A percentile compares a stretch with the other conserved stretches of the same genome.
These are phyloP conservation scores for Zaprionus bogoriensis DNA, from an alignment of 2,888 invertebrate species.

Conservation along the genomic window DNA sequence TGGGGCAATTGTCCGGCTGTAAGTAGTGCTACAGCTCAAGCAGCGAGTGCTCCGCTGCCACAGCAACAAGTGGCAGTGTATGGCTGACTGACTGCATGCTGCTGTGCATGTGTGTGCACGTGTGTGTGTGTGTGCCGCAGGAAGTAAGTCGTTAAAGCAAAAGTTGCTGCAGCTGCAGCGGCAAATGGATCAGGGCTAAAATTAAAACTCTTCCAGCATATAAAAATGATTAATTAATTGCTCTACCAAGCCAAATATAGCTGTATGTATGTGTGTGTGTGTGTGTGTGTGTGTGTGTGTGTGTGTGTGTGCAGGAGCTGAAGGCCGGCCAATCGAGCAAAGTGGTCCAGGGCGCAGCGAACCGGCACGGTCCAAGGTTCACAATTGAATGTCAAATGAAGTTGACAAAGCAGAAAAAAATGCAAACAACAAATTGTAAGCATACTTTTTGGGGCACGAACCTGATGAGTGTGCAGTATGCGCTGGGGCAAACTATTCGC, in stretches of 20 bases:
- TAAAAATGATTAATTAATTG: conserved; percentile 1
- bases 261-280: not conserved
- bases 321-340: no score
- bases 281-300: not conserved
- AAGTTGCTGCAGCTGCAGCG: not conserved
- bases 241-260: not conserved
- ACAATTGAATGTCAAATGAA: conserved; percentile 35
- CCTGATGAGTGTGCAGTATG: conserved; percentile 17
- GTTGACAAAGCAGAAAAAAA: conserved; percentile 21
- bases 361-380: conserved; percentile 34
- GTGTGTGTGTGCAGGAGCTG: not conserved
- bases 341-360: not conserved
- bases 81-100: no score
- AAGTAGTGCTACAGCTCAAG: no score
- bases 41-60: not conserved
- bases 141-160: not conserved
- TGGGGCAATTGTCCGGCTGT: conserved; percentile 14
- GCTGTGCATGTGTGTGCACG: not conserved
- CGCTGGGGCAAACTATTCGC: not conserved
- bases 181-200: not conserved
- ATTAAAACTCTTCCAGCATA: not conserved
- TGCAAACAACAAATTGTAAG: conserved; percentile 6
- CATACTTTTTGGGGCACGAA: conserved; percentile 18
- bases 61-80: conserved; percentile 21
- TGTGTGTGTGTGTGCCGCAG: not conserved